Evolutionary conservation across 2,797 vertebrate species (phyloP), one percentile per base, ranked within the genome.

Genomic region (Catostomus latipinnis): DNA sequence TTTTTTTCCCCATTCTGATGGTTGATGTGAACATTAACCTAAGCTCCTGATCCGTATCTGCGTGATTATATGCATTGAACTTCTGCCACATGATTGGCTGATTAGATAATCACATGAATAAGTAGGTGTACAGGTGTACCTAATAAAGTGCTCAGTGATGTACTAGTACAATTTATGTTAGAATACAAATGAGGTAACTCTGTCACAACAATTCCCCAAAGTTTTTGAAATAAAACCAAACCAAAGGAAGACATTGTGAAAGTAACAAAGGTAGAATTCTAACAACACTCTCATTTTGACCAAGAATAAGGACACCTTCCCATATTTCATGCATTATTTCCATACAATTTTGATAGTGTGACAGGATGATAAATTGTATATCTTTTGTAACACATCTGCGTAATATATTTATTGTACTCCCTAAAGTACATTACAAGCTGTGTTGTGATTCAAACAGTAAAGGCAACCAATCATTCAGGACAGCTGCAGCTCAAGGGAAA

Each of bases 301-400:
- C 11, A 7, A 46, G 11, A 76, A 61, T 61, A 76, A 73, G 71
- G 46, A 62, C 49, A 79, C 61, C 8, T 58, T 56, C 45, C 45
- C 16, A 45, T 70, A 74, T 48, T 34, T 14, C 11, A 14, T 56
- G 34, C 68, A 18, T 50, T 6, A 5, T 52, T 53, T 79, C 34
- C 5, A 5, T 68, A 63, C 68, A 52, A 65, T 62, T 70, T 58
- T 58, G 68, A 74, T 69, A 74, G 46, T 70, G 57, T 81, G 69
- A 83, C 73, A 76, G 73, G 48, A 76, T 86, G 76, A 83, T 83
- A 5, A 82, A 86, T 73, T 50, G 62, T 56, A 56, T 65, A 34
- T 81, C 18, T 72, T 72, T 49, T 71, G 48, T 65, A 72, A 52
- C 61, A 61, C 8, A 80, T 80, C 52, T 62, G 69, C 5, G 10